Base-by-base conservation (phyloP, 1,140 invertebrate species). In the Zaprionus inermis region DNA sequence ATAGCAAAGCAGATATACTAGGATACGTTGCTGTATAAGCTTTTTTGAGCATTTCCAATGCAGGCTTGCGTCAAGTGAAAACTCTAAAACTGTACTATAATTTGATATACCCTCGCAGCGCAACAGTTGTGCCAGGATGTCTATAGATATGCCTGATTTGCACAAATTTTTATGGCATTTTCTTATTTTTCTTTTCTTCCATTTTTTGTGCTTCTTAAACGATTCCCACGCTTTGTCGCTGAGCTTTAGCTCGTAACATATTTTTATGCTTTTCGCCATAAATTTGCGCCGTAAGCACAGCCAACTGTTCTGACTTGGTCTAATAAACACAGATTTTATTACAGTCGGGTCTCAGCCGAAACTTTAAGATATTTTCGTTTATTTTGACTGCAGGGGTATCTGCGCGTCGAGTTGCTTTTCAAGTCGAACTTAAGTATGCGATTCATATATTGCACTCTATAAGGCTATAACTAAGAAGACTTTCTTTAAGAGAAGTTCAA, bases 281-380 rank as follows among this genome's bases (percentile, higher is more conserved):
- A 18, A 49, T 49, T 49, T 49, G 10, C 44, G 44, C 18, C 18
- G 44, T 49, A 49, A 49, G 44, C 20, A 10, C 44, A 49, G 38
- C 38, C 38, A 44, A 44, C 38, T 44, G 38, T 16, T 0, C 38
- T 44, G 38, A 2, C 38, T 16, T 28, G 24, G 38, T 44, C 16
- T 44, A 44, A 44, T 44, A 44, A 44, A 44, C 44, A 49, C 44
- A 49, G 44, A 20, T 49, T 49, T 49, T 49, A 20, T 49, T 49
- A n/a, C n/a, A n/a, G n/a, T n/a, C n/a, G n/a, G n/a, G n/a, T n/a
- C n/a, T 44, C 5, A n/a, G 14, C 2, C 4, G 36, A 38, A 38
- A 44, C 38, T 44, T 44, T 44, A 44, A 44, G 38, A 9, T 16
- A 44, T n/a, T 44, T 44, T 44, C 7, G 6, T 16, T 38, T 41